These are phyloP conservation scores for Anthoscopus minutus DNA, from an alignment of 2,113 vertebrate species.

Conservation along the genomic window DNA sequence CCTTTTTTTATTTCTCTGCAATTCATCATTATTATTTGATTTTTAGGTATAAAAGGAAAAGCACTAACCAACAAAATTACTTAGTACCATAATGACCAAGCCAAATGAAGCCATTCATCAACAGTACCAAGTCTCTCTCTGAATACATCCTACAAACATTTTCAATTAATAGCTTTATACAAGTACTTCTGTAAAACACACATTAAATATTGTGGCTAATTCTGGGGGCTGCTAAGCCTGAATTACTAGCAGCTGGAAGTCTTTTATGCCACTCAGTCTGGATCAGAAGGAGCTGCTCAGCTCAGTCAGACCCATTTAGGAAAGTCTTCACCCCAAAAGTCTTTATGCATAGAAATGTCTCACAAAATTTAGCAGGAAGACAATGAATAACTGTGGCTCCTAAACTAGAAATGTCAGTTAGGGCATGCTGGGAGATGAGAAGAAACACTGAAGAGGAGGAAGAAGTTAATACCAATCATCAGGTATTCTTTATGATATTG, in stretches of 20 bases:
- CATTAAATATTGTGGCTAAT: background rate
- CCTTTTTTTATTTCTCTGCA: background rate
- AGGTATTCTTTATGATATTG: background rate
- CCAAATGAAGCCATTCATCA: conserved; percentile 45
- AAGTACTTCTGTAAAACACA: conserved; percentile 5
- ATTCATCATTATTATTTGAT: conserved; percentile 56
- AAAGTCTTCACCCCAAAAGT: background rate
- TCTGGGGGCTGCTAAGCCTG: background rate
- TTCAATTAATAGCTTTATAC: conserved; percentile 17
- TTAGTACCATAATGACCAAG: conserved; percentile 10
- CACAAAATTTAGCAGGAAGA: background rate
- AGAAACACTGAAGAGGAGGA: background rate
- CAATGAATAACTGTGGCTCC: background rate
- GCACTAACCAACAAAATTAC: conserved; percentile 43
- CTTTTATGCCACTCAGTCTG: background rate
- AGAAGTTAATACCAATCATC: background rate
- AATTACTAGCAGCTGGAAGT: background rate
- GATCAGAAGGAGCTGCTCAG: background rate
- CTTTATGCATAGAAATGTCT: background rate
- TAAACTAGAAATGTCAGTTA: background rate
- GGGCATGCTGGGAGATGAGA: background rate
- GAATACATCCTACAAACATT: background rate
- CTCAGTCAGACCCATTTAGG: background rate
- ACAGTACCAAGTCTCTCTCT: background rate
- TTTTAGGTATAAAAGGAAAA: conserved; percentile 34